A percentile compares a stretch with the other conserved stretches of the same genome.
phyloP scores from a whole-genome alignment of 2,888 invertebrate genomes.

The Phytoseiulus persimilis region DNA sequence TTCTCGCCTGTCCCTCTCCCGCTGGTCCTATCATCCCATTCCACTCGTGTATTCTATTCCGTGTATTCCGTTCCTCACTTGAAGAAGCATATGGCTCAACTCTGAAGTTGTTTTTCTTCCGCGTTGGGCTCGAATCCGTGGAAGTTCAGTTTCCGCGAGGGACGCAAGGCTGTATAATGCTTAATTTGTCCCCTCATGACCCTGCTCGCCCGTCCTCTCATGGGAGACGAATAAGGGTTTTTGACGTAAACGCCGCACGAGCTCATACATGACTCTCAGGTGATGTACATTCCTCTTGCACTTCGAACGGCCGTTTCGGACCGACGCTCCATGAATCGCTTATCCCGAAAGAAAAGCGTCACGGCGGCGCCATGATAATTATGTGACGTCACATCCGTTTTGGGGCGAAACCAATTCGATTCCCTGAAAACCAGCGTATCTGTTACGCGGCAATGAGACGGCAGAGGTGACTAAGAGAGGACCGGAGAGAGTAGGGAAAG shows the following conservation, averaged over 20 bases:
- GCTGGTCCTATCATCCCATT: neutral
- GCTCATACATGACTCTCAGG: too few species aligned
- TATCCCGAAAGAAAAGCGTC: neutral
- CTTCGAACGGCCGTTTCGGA: too few species aligned
- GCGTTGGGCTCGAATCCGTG: neutral
- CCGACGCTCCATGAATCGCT: neutral
- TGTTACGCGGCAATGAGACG: neutral
- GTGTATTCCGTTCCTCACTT: neutral
- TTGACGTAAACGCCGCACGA: too few species aligned
- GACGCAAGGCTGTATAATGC: too few species aligned
- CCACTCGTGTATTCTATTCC: neutral
- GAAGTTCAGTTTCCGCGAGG: too few species aligned
- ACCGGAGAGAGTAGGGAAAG: neutral
- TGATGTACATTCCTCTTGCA: too few species aligned
- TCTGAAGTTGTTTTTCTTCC: neutral
- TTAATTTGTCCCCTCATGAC: too few species aligned
- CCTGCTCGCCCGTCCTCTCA: too few species aligned
- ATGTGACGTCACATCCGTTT: neutral
- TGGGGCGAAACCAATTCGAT: neutral
- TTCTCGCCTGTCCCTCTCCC: neutral
- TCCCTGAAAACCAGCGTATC: neutral
- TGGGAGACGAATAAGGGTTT: too few species aligned
- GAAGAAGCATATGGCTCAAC: neutral
- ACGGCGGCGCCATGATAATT: neutral
- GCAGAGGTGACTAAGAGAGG: neutral